Evolutionary conservation across 1,140 invertebrate species (phyloP), one percentile per base, ranked within the genome.

Genomic region (Cotesia vestalis): DNA sequence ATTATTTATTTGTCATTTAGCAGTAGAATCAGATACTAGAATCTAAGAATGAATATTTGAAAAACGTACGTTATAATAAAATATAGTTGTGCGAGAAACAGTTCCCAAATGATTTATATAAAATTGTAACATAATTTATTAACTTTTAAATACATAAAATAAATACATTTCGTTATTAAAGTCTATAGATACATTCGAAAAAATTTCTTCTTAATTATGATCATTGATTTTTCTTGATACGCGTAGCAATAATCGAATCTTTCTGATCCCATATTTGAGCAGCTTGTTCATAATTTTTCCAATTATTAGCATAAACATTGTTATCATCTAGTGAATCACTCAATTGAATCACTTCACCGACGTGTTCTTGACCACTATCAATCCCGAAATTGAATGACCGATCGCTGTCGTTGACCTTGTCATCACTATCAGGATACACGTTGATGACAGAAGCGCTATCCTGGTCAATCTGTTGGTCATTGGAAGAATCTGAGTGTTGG

Each of bases 271-370:
- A 69, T 35, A 73, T 70, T 52, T 62, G 27, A 70, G 66, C 71
- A 63, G 71, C 11, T 60, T 62, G 55, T 64, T 75, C 71, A 35
- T 75, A 75, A 55, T 75, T 75, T 46, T 63, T 64, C 74, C 71
- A 75, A 51, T 73, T 57, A 5, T 59, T 70, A 9, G 72, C 40
- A 11, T 68, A 70, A 69, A 69, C 12, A 8, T n/a, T 17, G 66
- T 75, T 61, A n/a, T 66, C 11, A 38, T 62, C 60, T 4, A 36
- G 14, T 11, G 0, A 12, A 11, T 66, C 17, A 11, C 57, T 64
- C 5, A 55, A 59, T 12, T 75, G 46, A 35, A 57, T 5, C 9
- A 66, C 62, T 60, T 72, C 63, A 46, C 71, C 68, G 53, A 63
- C 52, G 38, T 61, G 62, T 59, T 35, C 69, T 9, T 59, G 51